phyloP scores from a whole-genome alignment of 2,113 vertebrate species.

The Heliornis fulica region DNA sequence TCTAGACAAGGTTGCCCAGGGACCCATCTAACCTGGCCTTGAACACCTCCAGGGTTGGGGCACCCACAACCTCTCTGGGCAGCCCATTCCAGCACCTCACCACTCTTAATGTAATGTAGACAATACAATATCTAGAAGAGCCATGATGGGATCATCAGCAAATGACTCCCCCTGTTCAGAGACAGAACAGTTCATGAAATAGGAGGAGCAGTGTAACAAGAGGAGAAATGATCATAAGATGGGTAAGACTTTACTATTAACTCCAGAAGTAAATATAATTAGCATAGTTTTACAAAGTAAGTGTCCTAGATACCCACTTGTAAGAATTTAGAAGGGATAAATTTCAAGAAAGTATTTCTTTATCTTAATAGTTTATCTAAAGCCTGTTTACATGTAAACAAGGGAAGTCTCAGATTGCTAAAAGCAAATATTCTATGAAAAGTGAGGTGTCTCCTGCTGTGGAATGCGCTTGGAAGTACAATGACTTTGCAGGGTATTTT shows the following conservation, averaged over 20 bases:
- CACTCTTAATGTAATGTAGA: too few relatives aligned
- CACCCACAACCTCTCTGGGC: too few relatives aligned
- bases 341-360: background rate
- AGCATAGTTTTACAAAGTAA: background rate
- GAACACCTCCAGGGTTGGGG: too few relatives aligned
- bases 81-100: too few relatives aligned
- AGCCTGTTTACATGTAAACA: background rate
- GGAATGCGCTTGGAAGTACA: background rate
- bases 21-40: too few relatives aligned
- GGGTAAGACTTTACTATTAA: background rate
- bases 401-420: background rate
- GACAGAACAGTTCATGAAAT: background rate
- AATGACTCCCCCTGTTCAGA: background rate
- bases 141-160: accelerated
- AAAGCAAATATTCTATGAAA: background rate
- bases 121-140: background rate
- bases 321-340: background rate
- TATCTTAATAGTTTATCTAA: background rate
- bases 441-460: background rate
- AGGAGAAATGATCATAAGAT: background rate
- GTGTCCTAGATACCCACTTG: background rate
- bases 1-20: too few relatives aligned
- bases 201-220: background rate
- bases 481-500: background rate
- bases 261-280: background rate